Percentiles rank a stretch among this genome's conserved stretches.
Evolutionary conservation across 1,140 invertebrate species (phyloP).

Genomic region (Lucilia sericata): DNA sequence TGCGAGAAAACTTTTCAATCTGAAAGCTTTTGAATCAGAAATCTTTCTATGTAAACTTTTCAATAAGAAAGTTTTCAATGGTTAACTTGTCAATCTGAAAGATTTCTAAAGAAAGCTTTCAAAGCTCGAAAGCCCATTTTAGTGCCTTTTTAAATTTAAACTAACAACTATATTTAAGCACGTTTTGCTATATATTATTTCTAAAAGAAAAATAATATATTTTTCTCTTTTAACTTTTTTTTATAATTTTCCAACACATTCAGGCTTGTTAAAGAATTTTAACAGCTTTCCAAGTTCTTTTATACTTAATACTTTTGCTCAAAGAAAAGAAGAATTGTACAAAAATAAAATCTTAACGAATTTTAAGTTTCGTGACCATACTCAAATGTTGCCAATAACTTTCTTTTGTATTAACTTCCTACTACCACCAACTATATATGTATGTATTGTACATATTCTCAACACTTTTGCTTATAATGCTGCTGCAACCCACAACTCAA

Average conservation of each 20-base stretch:
- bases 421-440: neutral
- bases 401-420: conserved; percentile 11
- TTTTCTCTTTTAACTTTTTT: too few relatives aligned
- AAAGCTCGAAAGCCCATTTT: too few relatives aligned
- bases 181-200: too few relatives aligned
- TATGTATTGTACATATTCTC: neutral
- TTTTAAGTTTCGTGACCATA: conserved; percentile 36
- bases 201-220: too few relatives aligned
- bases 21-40: too few relatives aligned
- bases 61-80: too few relatives aligned
- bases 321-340: neutral
- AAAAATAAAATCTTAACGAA: neutral
- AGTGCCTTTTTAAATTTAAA: too few relatives aligned
- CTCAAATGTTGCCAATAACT: conserved; percentile 42
- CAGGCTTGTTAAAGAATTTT: neutral
- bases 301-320: neutral
- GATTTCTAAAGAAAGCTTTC: too few relatives aligned
- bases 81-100: too few relatives aligned
- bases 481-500: neutral
- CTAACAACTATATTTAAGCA: too few relatives aligned
- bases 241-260: neutral
- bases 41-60: too few relatives aligned
- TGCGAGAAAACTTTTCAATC: too few relatives aligned
- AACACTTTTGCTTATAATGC: neutral
- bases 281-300: neutral